Conservation (phyloP, 1,140 invertebrate species). For the Dufourea novaeangliae region DNA sequence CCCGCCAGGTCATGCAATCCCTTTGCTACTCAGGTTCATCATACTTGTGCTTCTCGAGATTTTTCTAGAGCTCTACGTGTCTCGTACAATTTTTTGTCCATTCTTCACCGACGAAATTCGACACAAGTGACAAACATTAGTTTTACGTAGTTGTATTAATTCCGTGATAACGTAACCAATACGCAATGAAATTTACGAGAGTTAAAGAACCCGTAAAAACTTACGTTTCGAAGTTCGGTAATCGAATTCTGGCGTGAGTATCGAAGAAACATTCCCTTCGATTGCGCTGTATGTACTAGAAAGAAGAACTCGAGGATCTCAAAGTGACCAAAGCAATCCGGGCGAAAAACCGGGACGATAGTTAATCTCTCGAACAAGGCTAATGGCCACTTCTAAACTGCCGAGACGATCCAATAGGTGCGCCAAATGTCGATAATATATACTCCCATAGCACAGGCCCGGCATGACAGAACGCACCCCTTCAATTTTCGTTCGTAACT, state of each 20-base stretch:
- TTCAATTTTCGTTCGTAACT: conserved; percentile 42
- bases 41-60: too few relatives aligned
- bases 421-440: conserved; percentile 68
- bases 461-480: conserved; percentile 41
- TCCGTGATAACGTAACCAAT: too few relatives aligned
- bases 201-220: too few relatives aligned
- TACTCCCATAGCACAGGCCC: conserved; percentile 36
- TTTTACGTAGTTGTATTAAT: too few relatives aligned
- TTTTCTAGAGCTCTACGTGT: too few relatives aligned
- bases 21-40: too few relatives aligned
- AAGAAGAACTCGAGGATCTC: conserved; percentile 19
- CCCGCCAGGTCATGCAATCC: too few relatives aligned
- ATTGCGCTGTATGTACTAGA: neutral
- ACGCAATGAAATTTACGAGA: too few relatives aligned
- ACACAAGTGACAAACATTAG: too few relatives aligned
- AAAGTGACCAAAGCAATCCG: conserved; percentile 32
- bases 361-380: conserved; percentile 63
- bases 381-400: conserved; percentile 66
- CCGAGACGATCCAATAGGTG: conserved; percentile 60
- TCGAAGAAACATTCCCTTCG: neutral
- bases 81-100: too few relatives aligned
- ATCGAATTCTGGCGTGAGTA: conserved; percentile 6
- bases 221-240: neutral
- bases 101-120: too few relatives aligned
- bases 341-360: conserved; percentile 46